Conservation (phyloP, 2,797 vertebrate species). For the Aphelocoma californica region DNA sequence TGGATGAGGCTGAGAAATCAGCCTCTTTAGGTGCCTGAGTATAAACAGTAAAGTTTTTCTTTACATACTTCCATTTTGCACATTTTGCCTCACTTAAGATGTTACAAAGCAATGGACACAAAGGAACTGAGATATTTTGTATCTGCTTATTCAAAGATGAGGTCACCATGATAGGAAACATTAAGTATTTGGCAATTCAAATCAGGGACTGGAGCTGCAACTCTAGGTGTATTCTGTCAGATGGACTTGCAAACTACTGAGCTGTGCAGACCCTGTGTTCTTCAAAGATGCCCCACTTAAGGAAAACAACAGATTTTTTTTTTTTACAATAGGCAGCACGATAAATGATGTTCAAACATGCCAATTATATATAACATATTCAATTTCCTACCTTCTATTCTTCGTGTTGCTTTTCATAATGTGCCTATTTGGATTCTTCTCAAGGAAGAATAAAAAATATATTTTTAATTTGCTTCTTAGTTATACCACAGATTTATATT, state of each 20-base stretch:
- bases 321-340: not conserved
- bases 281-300: not conserved
- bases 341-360: not conserved
- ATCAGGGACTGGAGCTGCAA: not conserved
- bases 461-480: not conserved
- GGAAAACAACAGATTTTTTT: not conserved
- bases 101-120: not conserved
- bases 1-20: not conserved
- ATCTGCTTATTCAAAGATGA: not conserved
- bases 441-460: not conserved
- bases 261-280: not conserved
- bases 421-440: not conserved
- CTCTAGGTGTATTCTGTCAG: not conserved
- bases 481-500: not conserved
- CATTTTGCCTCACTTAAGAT: not conserved
- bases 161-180: not conserved
- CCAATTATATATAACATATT: not conserved
- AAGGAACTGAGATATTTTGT: not conserved
- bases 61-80: not conserved
- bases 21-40: not conserved
- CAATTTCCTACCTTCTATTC: not conserved
- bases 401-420: not conserved
- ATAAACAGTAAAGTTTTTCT: not conserved
- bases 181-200: conserved; percentile 26
- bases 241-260: not conserved